Percentiles rank a stretch among this genome's conserved stretches.
Conservation (phyloP, 2,113 vertebrate species). For the Crotophaga sulcirostris region DNA sequence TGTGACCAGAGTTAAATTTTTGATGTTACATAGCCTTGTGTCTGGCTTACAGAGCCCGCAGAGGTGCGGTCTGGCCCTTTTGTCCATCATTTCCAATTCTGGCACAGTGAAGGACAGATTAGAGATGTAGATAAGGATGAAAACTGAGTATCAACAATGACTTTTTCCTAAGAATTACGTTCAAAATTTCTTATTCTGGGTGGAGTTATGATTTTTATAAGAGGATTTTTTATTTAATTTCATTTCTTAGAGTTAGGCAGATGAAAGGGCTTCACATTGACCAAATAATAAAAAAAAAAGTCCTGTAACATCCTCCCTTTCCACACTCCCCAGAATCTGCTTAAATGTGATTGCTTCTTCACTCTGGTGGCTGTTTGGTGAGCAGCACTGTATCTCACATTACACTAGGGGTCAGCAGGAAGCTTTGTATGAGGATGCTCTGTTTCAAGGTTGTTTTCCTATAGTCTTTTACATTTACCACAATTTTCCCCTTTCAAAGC, state of each 20-base stretch:
- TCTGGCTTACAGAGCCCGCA: not conserved
- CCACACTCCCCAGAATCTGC: not conserved
- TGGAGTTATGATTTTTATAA: not conserved
- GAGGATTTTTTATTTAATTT: not conserved
- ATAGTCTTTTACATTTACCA: not conserved
- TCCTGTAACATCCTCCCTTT: not conserved
- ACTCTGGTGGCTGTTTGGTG: fast-evolving
- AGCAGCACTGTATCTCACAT: not conserved
- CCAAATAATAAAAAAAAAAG: not conserved
- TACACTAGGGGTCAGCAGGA: constrained; percentile 53
- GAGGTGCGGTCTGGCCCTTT: not conserved
- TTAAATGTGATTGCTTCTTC: not conserved
- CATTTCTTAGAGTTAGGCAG: not conserved
- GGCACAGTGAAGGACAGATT: not conserved
- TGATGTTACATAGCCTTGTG: not conserved
- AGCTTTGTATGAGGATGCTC: not conserved
- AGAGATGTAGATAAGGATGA: not conserved
- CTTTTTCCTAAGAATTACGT: not conserved
- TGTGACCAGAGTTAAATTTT: not conserved
- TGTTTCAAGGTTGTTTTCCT: not conserved
- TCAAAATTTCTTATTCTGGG: not conserved
- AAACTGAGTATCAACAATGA: not conserved
- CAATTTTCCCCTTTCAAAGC: not conserved
- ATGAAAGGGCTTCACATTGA: not conserved
- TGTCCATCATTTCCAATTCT: not conserved